Evolutionary conservation across 2,113 vertebrate species (phyloP).

Genomic region (Paramormyrops kingsleyae): DNA sequence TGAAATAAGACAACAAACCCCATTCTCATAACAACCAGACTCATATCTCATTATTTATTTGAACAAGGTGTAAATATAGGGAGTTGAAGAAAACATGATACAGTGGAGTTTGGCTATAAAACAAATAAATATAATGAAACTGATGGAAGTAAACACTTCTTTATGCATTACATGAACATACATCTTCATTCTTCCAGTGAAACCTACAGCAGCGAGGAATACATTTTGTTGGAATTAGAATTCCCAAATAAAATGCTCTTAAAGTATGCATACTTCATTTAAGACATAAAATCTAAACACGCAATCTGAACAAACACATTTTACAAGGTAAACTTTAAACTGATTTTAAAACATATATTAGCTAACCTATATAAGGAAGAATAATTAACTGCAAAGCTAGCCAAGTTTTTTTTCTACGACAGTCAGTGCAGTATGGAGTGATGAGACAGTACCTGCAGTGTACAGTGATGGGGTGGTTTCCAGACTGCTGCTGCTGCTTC

Average conservation of each 20-base stretch:
- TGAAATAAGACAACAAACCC: not conserved
- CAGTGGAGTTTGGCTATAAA: not conserved
- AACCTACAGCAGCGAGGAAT: not conserved
- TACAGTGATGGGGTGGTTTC: conserved; percentile 96
- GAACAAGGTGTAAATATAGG: not conserved
- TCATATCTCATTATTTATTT: not conserved
- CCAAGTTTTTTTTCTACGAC: too few species aligned
- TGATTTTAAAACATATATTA: too few species aligned
- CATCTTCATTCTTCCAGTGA: not conserved
- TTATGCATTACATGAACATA: not conserved
- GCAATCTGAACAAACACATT: not conserved
- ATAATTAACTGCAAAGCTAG: too few species aligned
- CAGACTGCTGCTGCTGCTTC: conserved; percentile 97
- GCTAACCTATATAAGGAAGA: too few species aligned
- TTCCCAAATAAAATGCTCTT: not conserved
- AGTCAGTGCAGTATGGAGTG: not conserved
- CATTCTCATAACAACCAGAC: not conserved
- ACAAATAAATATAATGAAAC: not conserved
- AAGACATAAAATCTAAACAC: not conserved
- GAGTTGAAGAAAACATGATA: not conserved
- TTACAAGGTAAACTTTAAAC: not conserved
- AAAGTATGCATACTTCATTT: not conserved
- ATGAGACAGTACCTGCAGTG: conserved; percentile 47
- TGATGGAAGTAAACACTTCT: not conserved
- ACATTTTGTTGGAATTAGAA: not conserved